Percentiles rank a stretch among this genome's conserved stretches.
Evolutionary conservation across 2,797 vertebrate genomes (phyloP).

Genomic region (Myiotriccus ornatus): DNA sequence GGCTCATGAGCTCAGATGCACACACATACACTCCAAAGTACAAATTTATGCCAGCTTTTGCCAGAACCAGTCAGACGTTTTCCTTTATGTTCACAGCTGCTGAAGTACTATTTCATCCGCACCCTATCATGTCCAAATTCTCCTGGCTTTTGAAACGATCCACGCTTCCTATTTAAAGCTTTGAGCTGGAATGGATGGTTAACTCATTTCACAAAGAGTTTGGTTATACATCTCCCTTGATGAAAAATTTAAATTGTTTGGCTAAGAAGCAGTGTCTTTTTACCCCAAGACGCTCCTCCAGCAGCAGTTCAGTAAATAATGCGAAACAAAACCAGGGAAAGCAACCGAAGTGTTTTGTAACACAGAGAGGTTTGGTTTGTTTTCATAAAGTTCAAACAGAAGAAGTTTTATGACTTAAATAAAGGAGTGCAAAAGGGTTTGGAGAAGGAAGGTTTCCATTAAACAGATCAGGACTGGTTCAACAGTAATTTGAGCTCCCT

Average conservation of each 20-base stretch:
- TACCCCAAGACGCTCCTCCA: not conserved
- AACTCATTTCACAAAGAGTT: not conserved
- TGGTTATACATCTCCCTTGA: constrained; percentile 20
- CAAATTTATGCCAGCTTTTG: not conserved
- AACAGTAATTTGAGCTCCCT: constrained; percentile 14
- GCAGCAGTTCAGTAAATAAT: not conserved
- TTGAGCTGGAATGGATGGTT: not conserved
- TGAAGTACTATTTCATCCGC: not conserved
- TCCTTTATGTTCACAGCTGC: not conserved
- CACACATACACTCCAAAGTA: not conserved
- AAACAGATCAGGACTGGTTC: constrained; percentile 15
- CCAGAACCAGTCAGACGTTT: not conserved
- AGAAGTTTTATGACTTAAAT: not conserved
- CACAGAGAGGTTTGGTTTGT: constrained; percentile 9
- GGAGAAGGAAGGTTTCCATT: constrained; percentile 57
- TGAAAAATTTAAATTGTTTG: constrained; percentile 23
- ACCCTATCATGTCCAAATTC: not conserved
- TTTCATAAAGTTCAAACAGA: constrained; percentile 33
- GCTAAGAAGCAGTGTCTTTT: constrained; percentile 18
- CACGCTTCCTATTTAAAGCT: not conserved
- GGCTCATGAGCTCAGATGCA: not conserved
- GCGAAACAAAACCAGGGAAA: not conserved
- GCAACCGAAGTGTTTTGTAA: constrained; percentile 20
- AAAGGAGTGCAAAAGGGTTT: not conserved
- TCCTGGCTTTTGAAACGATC: constrained; percentile 6